Evolutionary conservation across 2,113 vertebrate species (phyloP), one percentile per base, ranked within the genome.

Genomic region (Fukomys damarensis): DNA sequence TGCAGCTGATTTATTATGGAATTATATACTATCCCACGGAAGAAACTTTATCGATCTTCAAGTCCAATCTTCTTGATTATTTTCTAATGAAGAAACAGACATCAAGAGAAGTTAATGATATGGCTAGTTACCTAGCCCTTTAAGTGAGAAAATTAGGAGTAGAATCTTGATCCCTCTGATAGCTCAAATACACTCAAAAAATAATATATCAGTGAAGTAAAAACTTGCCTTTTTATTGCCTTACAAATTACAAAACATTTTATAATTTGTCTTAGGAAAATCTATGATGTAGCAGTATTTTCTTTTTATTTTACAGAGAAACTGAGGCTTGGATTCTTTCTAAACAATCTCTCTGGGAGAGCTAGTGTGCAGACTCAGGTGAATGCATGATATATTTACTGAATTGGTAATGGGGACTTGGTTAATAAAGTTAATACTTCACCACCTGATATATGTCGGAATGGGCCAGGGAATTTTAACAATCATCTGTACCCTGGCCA

Each of bases 221-320:
- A 88, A 59, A 66, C 6, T 59, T 68, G 28, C 30, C 26, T 43
- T 79, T 35, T 17, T 5, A 35, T 76, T 41, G 19, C 0, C 7
- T 68, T 49, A 28, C 3, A 59, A 17, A 77, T 59, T 56, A 76
- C 20, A 65, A 56, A 56, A 11, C 17, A n/a, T 38, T 90, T 76
- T 77, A 28, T 5, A 38, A 54, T 65, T 81, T 81, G 9, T 91
- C 30, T 82, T 76, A 68, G 16, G 7, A 30, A 79, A 46, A 66
- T 4, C 7, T 22, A n/a, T 89, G 41, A 28, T 76, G 26, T 70
- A 93, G 24, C 49, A 52, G 9, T 61, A 38, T 35, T 52, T 30
- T 93, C 19, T 46, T 95, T 74, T 30, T 83, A 32, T 95, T 92
- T 92, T 92, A 43, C n/a, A 85, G 68, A 59, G 19, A 77, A 54